phyloP scores from a whole-genome alignment of 2,113 vertebrate species.

The Siniperca chuatsi region DNA sequence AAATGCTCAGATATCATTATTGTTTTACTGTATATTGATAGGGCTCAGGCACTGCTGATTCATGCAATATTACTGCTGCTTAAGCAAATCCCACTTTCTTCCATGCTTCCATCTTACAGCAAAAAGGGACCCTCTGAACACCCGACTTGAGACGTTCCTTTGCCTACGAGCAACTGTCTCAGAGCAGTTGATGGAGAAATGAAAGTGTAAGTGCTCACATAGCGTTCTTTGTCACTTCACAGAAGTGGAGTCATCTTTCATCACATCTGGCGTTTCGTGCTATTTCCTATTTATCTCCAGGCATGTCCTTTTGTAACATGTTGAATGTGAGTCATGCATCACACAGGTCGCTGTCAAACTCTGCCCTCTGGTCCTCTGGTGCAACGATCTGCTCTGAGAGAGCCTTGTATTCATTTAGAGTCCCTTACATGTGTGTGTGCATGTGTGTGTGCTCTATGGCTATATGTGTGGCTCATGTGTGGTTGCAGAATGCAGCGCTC shows the following conservation, averaged over 20 bases:
- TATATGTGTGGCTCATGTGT: constrained; percentile 1
- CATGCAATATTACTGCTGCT: constrained; percentile 22
- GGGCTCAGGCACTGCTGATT: constrained; percentile 10
- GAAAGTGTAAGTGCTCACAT: constrained; percentile 23
- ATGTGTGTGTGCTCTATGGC: neutral
- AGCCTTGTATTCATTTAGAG: constrained; percentile 32
- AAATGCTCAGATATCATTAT: constrained; percentile 14
- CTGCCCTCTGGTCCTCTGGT: constrained; percentile 26
- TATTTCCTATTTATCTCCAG: constrained; percentile 57
- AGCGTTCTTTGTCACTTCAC: constrained; percentile 31
- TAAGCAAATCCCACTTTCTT: neutral
- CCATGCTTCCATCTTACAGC: neutral
- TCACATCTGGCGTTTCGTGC: constrained; percentile 39
- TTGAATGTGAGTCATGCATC: constrained; percentile 62
- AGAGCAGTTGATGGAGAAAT: constrained; percentile 55
- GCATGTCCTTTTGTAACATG: constrained; percentile 58
- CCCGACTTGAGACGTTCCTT: constrained; percentile 11
- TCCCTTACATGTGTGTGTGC: constrained; percentile 13
- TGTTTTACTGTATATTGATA: constrained; percentile 28
- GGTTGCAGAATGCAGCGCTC: constrained; percentile 26
- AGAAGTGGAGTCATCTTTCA: constrained; percentile 48
- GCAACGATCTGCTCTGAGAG: constrained; percentile 43
- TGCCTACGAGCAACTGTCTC: constrained; percentile 35
- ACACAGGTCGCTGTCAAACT: constrained; percentile 38
- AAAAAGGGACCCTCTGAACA: constrained; percentile 17